Evolutionary conservation across 2,113 vertebrate species (phyloP), one percentile per base, ranked within the genome.

Genomic region (Melanotaenia duboulayi): DNA sequence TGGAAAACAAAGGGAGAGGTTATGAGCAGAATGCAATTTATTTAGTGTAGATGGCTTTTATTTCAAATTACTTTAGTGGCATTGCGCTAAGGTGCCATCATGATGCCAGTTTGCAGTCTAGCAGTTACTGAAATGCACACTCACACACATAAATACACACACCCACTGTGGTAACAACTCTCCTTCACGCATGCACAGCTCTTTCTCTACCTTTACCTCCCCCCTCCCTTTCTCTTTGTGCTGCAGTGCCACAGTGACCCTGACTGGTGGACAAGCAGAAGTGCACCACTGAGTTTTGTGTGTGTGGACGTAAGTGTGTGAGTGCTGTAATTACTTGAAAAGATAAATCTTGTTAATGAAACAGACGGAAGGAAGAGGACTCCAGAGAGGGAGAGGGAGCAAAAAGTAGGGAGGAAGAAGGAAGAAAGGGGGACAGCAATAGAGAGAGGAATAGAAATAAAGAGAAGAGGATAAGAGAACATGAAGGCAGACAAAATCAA

Each of bases 271-370:
- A 58, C 59, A 60, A 19, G 44, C 52, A 50, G 57, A 74, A 90
- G 56, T 85, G 71, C 86, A 84, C 17, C 2, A 0, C 2, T 65
- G 51, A 65, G 39, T 64, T 74, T 19, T 49, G 37, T 78, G 61
- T 35, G 32, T 24, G 28, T 51, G 28, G 19, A 37, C 66, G 56
- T 56, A 5, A 60, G 56, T 73, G 62, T 65, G 67, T 76, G 64
- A 66, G 49, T 74, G 51, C 74, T 82, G 81, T 89, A 87, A 90
- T 90, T 90, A 86, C 84, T 76, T 61, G 49, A 87, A 65, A 76
- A 81, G 79, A 88, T 88, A 87, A 86, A 87, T 89, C 84, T 83
- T 86, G 81, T 81, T 87, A 86, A 92, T 87, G 83, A 90, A 90
- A 88, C 80, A 84, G 83, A 88, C 76, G 54, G 86, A 80, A 87